Percentiles rank a stretch among this genome's conserved stretches.
phyloP scores from a whole-genome alignment of 2,113 vertebrate genomes.

The Argyrosomus japonicus region DNA sequence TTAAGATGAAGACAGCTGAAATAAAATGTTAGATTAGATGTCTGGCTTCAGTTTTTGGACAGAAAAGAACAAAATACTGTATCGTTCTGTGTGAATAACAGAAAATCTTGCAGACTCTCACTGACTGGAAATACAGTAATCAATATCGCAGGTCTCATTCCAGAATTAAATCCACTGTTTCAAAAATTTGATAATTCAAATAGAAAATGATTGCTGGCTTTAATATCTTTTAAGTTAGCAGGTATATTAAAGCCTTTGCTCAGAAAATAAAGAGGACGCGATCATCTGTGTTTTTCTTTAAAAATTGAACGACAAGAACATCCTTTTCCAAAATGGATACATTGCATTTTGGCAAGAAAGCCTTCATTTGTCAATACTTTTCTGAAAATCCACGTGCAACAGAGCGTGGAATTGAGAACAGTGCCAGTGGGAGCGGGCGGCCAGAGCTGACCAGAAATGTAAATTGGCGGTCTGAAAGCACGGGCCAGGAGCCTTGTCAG shows the following conservation, averaged over 20 bases:
- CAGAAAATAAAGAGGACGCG: not conserved
- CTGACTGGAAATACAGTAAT: slow-evolving; percentile 17
- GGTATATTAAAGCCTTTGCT: slow-evolving; percentile 1
- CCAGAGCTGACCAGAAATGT: slow-evolving; percentile 60
- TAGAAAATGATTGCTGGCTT: slow-evolving; percentile 27
- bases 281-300: slow-evolving; percentile 15
- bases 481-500: slow-evolving; percentile 60
- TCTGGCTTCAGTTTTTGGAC: slow-evolving; percentile 17
- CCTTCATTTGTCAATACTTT: slow-evolving; percentile 47
- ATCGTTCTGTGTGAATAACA: not conserved
- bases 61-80: not conserved
- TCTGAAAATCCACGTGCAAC: slow-evolving; percentile 49
- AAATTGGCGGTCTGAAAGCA: slow-evolving; percentile 55
- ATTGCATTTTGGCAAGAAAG: slow-evolving; percentile 55
- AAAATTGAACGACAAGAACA: not conserved
- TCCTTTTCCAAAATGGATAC: slow-evolving; percentile 37
- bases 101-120: not conserved
- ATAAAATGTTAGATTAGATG: not conserved
- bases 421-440: slow-evolving; percentile 39
- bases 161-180: not conserved
- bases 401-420: slow-evolving; percentile 50
- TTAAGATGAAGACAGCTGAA: not conserved
- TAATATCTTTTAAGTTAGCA: not conserved
- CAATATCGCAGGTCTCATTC: slow-evolving; percentile 14
- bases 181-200: slow-evolving; percentile 6